phyloP scores from a whole-genome alignment of 1,140 invertebrate genomes.

The Andrena cerasifolii region DNA sequence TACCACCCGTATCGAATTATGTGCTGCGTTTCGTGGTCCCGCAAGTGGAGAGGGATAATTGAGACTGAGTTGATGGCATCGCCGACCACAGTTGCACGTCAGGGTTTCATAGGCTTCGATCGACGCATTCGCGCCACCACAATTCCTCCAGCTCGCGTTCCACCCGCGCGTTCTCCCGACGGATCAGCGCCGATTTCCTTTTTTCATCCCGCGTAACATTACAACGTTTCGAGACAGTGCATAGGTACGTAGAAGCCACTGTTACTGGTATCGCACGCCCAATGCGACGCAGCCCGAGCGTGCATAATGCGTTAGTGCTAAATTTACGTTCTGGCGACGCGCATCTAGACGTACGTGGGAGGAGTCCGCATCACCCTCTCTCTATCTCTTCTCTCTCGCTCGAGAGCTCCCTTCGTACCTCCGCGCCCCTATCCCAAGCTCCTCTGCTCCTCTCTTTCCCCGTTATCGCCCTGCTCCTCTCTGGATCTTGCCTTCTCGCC shows the following conservation, averaged over 20 bases:
- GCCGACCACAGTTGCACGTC: too few relatives aligned
- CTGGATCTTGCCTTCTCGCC: constrained; percentile 34
- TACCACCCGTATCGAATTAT: constrained; percentile 6
- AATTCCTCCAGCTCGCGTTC: too few relatives aligned
- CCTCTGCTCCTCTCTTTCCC: neutral
- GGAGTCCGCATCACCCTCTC: constrained; percentile 61
- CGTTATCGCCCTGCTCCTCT: neutral
- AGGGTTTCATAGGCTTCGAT: too few relatives aligned
- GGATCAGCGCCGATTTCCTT: neutral
- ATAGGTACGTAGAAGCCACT: constrained; percentile 28
- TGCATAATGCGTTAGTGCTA: constrained; percentile 79
- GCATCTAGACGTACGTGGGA: constrained; percentile 76
- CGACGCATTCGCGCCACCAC: too few relatives aligned
- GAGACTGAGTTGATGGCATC: too few relatives aligned
- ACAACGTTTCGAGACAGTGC: constrained; percentile 28
- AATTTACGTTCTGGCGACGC: constrained; percentile 76
- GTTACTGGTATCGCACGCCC: constrained; percentile 54
- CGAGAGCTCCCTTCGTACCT: neutral
- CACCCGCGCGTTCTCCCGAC: neutral
- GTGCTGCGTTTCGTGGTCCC: too few relatives aligned
- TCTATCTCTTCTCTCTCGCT: constrained; percentile 23
- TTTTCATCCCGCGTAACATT: neutral
- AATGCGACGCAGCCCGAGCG: constrained; percentile 76
- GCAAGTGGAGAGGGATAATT: too few relatives aligned
- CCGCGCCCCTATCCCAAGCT: constrained; percentile 1